These are phyloP conservation scores for Cryptocephalus moraei DNA, from an alignment of 2,888 invertebrate genomes.

Conservation along the genomic window DNA sequence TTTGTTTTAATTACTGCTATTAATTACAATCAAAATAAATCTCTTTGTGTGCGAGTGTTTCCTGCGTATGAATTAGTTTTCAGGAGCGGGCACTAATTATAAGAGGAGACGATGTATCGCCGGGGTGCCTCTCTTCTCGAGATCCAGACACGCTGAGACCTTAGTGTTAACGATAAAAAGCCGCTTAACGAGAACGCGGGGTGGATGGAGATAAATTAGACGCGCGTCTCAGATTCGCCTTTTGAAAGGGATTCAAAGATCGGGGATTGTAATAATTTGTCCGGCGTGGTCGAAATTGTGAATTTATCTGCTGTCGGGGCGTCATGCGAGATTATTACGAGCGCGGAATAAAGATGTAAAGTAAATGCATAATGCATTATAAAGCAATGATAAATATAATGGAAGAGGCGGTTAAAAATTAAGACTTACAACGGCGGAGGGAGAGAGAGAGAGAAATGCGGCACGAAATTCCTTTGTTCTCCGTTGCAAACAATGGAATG, in stretches of 20 bases:
- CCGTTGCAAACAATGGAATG: conserved; percentile 39
- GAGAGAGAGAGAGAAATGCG: conserved; percentile 34
- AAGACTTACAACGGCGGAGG: conserved; percentile 30
- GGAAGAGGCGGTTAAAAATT: conserved; percentile 31
- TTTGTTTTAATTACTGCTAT: conserved; percentile 37
- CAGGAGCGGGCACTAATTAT: conserved; percentile 26
- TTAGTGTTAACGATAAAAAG: not conserved
- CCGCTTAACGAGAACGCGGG: not conserved
- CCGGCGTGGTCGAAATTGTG: not conserved
- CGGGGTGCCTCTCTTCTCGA: not conserved
- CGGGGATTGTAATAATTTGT: not conserved
- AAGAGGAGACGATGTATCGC: not conserved
- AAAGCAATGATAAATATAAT: conserved; percentile 28
- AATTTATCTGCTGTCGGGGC: not conserved
- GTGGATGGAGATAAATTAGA: not conserved
- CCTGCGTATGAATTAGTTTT: conserved; percentile 28
- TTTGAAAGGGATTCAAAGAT: not conserved
- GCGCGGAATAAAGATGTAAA: conserved; percentile 25
- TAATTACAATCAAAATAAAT: conserved; percentile 35
- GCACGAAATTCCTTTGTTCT: conserved; percentile 39
- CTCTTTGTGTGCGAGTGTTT: conserved; percentile 20
- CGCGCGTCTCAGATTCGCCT: not conserved
- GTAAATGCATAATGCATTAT: conserved; percentile 30
- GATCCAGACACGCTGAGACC: not conserved
- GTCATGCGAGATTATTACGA: too few relatives aligned